Evolutionary conservation across 2,113 vertebrate species (phyloP).

Genomic region (Micromys minutus): DNA sequence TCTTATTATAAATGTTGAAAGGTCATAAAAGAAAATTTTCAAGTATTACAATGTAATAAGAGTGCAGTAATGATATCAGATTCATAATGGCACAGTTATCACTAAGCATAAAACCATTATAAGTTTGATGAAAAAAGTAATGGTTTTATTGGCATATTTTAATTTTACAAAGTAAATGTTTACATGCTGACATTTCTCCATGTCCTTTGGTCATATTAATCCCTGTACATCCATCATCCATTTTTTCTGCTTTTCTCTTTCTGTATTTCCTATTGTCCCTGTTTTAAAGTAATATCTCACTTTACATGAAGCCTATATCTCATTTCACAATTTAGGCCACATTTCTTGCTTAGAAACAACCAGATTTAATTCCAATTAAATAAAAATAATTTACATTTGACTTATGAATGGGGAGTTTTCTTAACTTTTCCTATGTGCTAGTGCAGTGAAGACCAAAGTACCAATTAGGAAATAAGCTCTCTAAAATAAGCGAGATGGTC

Average conservation of each 20-base stretch:
- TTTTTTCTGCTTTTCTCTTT: not conserved
- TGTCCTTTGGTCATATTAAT: not conserved
- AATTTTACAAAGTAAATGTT: not conserved
- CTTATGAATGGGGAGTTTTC: not conserved
- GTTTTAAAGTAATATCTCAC: not conserved
- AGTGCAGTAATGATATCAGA: not conserved
- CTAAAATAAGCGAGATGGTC: not conserved
- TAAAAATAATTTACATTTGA: not conserved
- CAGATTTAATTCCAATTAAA: slow-evolving; percentile 19
- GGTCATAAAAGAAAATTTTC: not conserved
- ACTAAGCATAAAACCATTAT: not conserved
- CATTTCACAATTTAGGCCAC: not conserved
- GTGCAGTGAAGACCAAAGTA: not conserved
- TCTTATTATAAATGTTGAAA: not conserved
- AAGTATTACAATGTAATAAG: not conserved
- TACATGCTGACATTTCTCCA: not conserved
- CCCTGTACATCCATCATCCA: too few species aligned
- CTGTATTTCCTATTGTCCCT: accelerated
- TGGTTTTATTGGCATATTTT: not conserved
- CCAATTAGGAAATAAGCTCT: not conserved
- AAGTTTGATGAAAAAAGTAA: slow-evolving; percentile 32
- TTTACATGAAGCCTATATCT: not conserved
- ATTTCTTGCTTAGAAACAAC: not conserved
- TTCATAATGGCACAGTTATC: not conserved
- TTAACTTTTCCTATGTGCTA: not conserved